Evolutionary conservation across 2,113 vertebrate genomes (phyloP).

Genomic region (Chaetodon trifascialis): DNA sequence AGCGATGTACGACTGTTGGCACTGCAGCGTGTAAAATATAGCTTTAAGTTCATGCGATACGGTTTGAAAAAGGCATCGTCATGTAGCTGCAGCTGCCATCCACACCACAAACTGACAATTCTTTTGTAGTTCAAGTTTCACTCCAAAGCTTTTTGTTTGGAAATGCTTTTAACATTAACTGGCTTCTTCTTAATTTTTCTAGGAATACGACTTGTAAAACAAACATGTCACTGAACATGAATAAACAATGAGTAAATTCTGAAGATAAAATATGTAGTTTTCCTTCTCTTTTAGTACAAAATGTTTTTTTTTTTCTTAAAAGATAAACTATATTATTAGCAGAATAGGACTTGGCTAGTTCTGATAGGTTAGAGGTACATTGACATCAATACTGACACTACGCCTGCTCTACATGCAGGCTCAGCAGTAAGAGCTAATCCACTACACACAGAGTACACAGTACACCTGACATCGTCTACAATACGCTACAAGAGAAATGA

Average conservation of each 20-base stretch:
- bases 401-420: slow-evolving; percentile 74
- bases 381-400: slow-evolving; percentile 79
- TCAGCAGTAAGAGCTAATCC: slow-evolving; percentile 76
- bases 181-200: slow-evolving; percentile 58
- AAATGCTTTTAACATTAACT: slow-evolving; percentile 79
- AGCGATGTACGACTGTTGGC: slow-evolving; percentile 50
- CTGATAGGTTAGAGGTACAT: slow-evolving; percentile 78
- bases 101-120: slow-evolving; percentile 65
- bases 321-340: slow-evolving; percentile 79
- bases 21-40: slow-evolving; percentile 47
- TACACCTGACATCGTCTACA: slow-evolving; percentile 67
- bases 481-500: slow-evolving; percentile 71
- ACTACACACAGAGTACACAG: slow-evolving; percentile 79
- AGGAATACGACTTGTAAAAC: slow-evolving; percentile 61
- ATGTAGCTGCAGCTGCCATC: slow-evolving; percentile 54
- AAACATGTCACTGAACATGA: slow-evolving; percentile 67
- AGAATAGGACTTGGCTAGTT: slow-evolving; percentile 75
- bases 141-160: slow-evolving; percentile 84
- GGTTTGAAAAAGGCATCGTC: slow-evolving; percentile 32
- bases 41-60: slow-evolving; percentile 31
- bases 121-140: slow-evolving; percentile 82
- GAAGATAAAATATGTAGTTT: slow-evolving; percentile 70
- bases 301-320: slow-evolving; percentile 59
- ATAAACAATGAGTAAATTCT: slow-evolving; percentile 70
- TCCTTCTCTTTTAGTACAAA: slow-evolving; percentile 81